Conservation (phyloP, 1,140 invertebrate species). For the Bombus superbus region DNA sequence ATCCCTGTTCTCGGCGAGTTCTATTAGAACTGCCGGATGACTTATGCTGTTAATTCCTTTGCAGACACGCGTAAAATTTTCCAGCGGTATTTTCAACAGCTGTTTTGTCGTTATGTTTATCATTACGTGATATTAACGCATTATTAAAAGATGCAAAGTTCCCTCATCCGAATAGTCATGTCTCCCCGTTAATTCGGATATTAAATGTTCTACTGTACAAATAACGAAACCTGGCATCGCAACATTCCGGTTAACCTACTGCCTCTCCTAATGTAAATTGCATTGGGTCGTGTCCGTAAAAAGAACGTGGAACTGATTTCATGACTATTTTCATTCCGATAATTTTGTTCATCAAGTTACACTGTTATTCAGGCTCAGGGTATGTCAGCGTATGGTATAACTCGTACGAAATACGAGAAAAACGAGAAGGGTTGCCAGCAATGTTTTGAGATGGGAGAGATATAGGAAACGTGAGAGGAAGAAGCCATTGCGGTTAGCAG, state of each 20-base stretch:
- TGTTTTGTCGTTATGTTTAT: neutral
- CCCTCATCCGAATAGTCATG: no score
- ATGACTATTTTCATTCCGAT: neutral
- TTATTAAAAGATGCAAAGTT: no score
- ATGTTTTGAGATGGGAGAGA: constrained; percentile 9
- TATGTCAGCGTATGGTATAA: neutral
- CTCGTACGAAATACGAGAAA: neutral
- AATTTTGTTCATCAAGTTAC: neutral
- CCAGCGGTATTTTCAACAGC: neutral
- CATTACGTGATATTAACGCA: neutral
- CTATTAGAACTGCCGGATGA: neutral
- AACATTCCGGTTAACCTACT: no score
- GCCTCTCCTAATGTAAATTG: no score
- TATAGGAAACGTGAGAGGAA: constrained; percentile 16
- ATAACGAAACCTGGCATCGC: no score
- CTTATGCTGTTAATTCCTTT: neutral
- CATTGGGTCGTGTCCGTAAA: no score
- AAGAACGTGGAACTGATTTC: no score
- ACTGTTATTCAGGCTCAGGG: neutral
- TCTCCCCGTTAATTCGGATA: no score
- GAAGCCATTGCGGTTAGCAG: constrained; percentile 15
- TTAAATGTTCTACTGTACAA: no score
- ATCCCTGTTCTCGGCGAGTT: neutral
- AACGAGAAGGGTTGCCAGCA: constrained; percentile 22
- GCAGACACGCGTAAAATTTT: neutral